These are phyloP conservation scores for Orchesella flavescens DNA, from an alignment of 2,888 invertebrate genomes.

Conservation along the genomic window DNA sequence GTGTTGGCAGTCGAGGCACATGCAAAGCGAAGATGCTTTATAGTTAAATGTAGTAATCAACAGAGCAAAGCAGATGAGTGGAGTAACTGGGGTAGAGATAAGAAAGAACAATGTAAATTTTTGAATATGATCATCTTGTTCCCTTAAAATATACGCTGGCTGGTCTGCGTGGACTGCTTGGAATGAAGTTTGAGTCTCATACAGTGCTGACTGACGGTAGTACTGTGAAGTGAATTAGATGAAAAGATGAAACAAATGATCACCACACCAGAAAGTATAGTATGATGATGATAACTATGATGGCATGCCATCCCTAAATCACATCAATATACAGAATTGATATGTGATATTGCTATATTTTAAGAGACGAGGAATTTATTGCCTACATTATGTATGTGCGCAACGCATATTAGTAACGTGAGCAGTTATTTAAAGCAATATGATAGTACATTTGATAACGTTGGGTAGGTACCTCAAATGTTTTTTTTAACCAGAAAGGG, in stretches of 20 bases:
- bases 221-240: slow-evolving; percentile 1
- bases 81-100: slow-evolving; percentile 62
- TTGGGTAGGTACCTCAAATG: no score
- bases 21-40: background rate
- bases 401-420: no score
- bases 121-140: slow-evolving; percentile 30
- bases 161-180: background rate
- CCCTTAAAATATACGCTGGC: background rate
- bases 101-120: slow-evolving; percentile 58
- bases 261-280: slow-evolving; percentile 56
- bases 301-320: background rate
- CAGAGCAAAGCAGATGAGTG: slow-evolving; percentile 50
- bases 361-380: no score
- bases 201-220: background rate
- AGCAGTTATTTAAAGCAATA: no score
- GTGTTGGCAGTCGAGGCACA: no score
- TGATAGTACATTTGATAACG: no score
- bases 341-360: no score
- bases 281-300: slow-evolving; percentile 19
- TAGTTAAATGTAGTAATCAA: background rate
- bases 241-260: slow-evolving; percentile 58
- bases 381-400: no score
- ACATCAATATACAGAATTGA: background rate
- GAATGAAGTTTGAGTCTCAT: background rate
- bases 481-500: no score